Conservation (phyloP, 2,113 vertebrate species). For the Nanorana parkeri region DNA sequence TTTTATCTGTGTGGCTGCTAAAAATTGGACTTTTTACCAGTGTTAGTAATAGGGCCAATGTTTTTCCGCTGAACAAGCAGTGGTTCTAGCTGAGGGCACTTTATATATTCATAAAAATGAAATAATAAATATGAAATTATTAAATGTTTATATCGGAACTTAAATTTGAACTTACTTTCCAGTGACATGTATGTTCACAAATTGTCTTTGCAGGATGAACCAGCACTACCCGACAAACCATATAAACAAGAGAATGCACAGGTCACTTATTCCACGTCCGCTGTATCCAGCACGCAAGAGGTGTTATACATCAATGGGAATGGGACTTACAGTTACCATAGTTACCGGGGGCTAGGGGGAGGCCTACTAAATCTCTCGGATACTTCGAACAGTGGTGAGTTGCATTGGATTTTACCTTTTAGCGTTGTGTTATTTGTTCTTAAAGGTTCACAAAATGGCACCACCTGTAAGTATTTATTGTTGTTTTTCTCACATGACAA, state of each 20-base stretch:
- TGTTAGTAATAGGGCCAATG: too few species aligned
- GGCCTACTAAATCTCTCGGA: constrained; percentile 82
- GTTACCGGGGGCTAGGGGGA: constrained; percentile 81
- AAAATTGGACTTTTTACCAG: too few species aligned
- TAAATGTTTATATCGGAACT: background rate
- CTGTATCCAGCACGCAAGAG: constrained; percentile 81
- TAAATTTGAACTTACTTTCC: background rate
- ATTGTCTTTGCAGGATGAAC: constrained; percentile 74
- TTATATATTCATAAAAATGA: too few species aligned
- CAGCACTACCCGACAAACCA: constrained; percentile 76
- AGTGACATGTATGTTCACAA: constrained; percentile 41
- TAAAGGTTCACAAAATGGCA: constrained; percentile 33
- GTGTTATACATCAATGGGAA: constrained; percentile 86
- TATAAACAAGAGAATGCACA: constrained; percentile 78
- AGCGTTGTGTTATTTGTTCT: background rate
- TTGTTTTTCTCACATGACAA: background rate
- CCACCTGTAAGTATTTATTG: background rate
- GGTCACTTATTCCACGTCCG: constrained; percentile 76
- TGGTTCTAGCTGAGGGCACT: too few species aligned
- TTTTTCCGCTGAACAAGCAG: too few species aligned
- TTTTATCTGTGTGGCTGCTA: too few species aligned
- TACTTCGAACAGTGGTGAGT: constrained; percentile 81
- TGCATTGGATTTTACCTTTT: constrained; percentile 40
- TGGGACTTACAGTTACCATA: constrained; percentile 86
- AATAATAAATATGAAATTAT: too few species aligned